Evolutionary conservation across 1,140 invertebrate genomes (phyloP).

Genomic region (Dendroctonus ponderosae): DNA sequence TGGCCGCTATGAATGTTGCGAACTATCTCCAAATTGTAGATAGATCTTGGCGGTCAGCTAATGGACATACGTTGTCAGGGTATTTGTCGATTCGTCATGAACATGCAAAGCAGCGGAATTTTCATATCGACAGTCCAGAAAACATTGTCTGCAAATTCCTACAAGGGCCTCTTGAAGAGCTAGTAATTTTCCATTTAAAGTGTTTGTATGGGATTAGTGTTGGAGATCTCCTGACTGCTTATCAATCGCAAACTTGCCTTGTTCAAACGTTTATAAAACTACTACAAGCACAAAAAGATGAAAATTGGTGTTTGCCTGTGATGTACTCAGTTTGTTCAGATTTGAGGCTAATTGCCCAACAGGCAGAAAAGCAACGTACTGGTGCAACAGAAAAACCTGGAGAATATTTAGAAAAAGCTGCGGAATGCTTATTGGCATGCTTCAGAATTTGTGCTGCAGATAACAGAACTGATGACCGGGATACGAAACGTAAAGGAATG

Average conservation of each 20-base stretch:
- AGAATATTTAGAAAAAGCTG: slow-evolving; percentile 88
- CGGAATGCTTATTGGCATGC: slow-evolving; percentile 89
- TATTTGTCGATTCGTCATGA: slow-evolving; percentile 75
- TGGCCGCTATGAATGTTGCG: slow-evolving; percentile 46
- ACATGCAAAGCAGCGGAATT: slow-evolving; percentile 68
- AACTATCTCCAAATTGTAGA: slow-evolving; percentile 54
- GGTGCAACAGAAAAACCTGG: slow-evolving; percentile 60
- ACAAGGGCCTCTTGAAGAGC: slow-evolving; percentile 73
- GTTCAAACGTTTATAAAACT: slow-evolving; percentile 80
- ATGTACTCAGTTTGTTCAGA: slow-evolving; percentile 89
- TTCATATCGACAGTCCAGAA: slow-evolving; percentile 69
- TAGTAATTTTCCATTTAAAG: slow-evolving; percentile 78
- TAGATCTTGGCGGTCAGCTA: slow-evolving; percentile 56
- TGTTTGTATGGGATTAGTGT: slow-evolving; percentile 63
- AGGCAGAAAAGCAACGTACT: slow-evolving; percentile 65
- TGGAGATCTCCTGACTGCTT: slow-evolving; percentile 73
- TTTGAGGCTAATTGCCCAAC: slow-evolving; percentile 73
- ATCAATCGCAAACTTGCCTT: slow-evolving; percentile 72
- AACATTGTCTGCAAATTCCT: slow-evolving; percentile 69
- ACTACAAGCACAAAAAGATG: slow-evolving; percentile 86
- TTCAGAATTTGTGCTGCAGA: slow-evolving; percentile 96
- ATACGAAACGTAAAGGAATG: slow-evolving; percentile 95
- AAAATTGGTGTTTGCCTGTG: slow-evolving; percentile 92
- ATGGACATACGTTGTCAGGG: slow-evolving; percentile 60
- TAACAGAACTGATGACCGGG: slow-evolving; percentile 80